Base-by-base conservation (phyloP, 2,113 vertebrate species). In the Notiomystis cincta region DNA sequence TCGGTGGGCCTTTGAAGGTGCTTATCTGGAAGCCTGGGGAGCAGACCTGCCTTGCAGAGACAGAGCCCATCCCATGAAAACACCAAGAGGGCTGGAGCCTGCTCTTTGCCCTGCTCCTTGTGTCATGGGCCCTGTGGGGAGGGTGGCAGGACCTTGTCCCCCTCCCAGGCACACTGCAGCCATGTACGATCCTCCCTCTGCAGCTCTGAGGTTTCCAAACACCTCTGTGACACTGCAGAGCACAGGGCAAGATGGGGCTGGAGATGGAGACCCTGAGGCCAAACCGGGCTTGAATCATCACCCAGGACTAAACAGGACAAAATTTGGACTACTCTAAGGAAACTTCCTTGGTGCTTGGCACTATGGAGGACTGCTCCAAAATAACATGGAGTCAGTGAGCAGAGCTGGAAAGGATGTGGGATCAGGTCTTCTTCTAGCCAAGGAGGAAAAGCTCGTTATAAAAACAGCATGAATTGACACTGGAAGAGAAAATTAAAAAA, bases 221-320 rank as follows among this genome's bases (percentile, higher is more conserved):
- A 11, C 11, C 4, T 4, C 15, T 0, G 4, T 48, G 75, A 53
- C 11, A 4, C n/a, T 53, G n/a, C n/a, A 57, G 65, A 87, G 33
- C 22, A 17, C 1, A 3, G 28, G 6, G 62, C 31, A 53, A 30
- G 18, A 9, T 3, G 8, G 11, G 19, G 8, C 10, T 3, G 1
- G 25, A 42, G 40, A 47, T 71, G 24, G 18, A 75, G 35, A 28
- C 51, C 18, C 56, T 53, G 56, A 60, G n/a, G 10, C 22, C 62
- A 71, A 54, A 73, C 9, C 17, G 35, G 6, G 7, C 3, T 21
- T 81, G 28, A 64, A 20, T 17, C 17, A 19, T 33, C 83, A 6
- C 3, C 11, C 35, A 45, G 53, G 15, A 53, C 28, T 45, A 57
- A 64, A 53, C 4, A 65, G 21, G 50, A 11, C 4, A 77, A 53